A percentile compares a stretch with the other conserved stretches of the same genome.
These are phyloP conservation scores for Pachydiplax longipennis DNA, from an alignment of 2,888 invertebrate species.

Conservation along the genomic window DNA sequence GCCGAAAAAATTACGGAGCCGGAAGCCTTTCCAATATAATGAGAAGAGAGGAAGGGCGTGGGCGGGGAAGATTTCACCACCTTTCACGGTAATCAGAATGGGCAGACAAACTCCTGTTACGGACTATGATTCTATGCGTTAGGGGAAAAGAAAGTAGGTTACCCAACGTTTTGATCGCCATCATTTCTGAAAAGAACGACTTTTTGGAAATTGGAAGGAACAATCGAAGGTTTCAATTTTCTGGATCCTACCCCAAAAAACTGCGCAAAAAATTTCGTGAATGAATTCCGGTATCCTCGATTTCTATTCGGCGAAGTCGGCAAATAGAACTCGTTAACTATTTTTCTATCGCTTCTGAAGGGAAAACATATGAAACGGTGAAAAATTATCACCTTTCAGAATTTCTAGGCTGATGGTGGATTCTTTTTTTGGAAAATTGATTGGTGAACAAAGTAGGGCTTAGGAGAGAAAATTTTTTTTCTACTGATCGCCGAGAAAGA, in stretches of 20 bases:
- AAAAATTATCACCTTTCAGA: no score
- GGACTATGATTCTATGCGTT: neutral
- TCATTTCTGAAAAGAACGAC: neutral
- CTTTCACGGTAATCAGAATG: slow-evolving; percentile 20
- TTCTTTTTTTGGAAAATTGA: no score
- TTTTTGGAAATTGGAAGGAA: neutral
- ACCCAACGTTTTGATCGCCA: slow-evolving; percentile 7
- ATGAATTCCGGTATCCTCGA: neutral
- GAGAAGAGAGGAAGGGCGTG: neutral
- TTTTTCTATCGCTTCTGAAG: neutral
- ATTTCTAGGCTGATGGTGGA: no score
- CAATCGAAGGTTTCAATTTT: neutral
- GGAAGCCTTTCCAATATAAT: neutral
- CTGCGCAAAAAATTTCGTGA: neutral
- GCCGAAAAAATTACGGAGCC: neutral
- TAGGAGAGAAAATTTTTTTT: no score
- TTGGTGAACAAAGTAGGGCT: no score
- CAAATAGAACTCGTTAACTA: neutral
- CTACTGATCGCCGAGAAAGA: no score
- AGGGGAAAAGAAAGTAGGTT: slow-evolving; percentile 40
- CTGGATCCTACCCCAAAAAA: neutral
- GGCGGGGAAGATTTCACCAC: neutral
- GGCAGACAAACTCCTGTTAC: slow-evolving; percentile 28
- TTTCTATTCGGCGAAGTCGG: neutral
- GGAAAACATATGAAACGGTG: no score